Conservation (phyloP, 64 coral and sea anemone genomes). For the Cladopsammia gracilis region DNA sequence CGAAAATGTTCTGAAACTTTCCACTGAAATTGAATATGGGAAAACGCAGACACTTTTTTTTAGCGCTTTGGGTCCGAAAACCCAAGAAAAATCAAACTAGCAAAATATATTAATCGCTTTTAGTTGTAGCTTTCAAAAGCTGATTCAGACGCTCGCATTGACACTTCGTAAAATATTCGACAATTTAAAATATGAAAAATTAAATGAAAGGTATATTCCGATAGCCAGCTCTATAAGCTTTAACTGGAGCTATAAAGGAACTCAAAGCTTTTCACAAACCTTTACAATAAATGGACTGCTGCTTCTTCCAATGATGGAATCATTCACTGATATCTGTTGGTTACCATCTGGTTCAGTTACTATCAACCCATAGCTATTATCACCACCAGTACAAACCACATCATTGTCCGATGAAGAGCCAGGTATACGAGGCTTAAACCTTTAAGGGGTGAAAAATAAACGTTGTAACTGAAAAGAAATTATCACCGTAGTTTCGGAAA, state of each 20-base stretch:
- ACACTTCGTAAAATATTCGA: too few species aligned
- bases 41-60: too few species aligned
- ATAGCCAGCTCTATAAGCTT: not conserved
- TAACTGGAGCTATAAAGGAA: not conserved
- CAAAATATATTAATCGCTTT: too few species aligned
- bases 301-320: conserved; percentile 69
- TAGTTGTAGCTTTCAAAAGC: too few species aligned
- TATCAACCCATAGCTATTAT: conserved; percentile 68
- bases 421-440: conserved; percentile 25
- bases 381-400: conserved; percentile 65
- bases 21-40: too few species aligned
- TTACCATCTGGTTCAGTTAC: conserved; percentile 23
- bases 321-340: conserved; percentile 52
- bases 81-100: too few species aligned
- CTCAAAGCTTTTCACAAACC: conserved; percentile 25
- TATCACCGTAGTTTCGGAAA: not conserved
- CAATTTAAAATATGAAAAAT: too few species aligned
- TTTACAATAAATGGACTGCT: conserved; percentile 65
- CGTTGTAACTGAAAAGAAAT: not conserved
- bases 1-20: too few species aligned
- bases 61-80: too few species aligned
- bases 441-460: not conserved
- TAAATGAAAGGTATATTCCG: not conserved
- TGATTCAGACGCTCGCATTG: too few species aligned
- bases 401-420: not conserved